These are phyloP conservation scores for Phyllotis vaccarum DNA, from an alignment of 2,797 vertebrate genomes.

Conservation along the genomic window DNA sequence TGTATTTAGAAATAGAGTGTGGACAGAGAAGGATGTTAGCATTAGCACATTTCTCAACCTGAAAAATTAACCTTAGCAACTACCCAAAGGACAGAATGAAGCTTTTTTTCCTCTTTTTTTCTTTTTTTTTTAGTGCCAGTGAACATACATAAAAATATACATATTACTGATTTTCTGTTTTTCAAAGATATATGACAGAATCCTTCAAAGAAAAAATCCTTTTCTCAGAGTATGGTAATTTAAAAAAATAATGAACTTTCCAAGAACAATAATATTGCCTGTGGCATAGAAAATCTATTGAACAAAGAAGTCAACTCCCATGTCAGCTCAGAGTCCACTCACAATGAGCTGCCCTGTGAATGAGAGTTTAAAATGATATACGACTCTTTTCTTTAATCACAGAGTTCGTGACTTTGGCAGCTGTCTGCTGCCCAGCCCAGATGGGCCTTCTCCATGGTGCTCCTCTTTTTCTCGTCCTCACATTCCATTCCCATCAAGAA, in stretches of 20 bases:
- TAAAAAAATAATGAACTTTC: constrained; percentile 63
- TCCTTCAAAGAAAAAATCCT: constrained; percentile 65
- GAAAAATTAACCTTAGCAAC: constrained; percentile 69
- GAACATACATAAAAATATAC: constrained; percentile 80
- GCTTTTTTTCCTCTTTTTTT: neutral
- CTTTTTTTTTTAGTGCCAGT: constrained; percentile 50
- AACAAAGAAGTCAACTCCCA: constrained; percentile 47
- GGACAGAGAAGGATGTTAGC: constrained; percentile 67
- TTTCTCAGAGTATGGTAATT: constrained; percentile 41
- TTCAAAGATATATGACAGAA: constrained; percentile 71
- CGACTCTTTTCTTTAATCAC: neutral
- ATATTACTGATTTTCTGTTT: constrained; percentile 55
- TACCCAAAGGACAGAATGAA: constrained; percentile 75
- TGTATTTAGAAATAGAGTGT: constrained; percentile 73
- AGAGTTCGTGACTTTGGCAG: neutral
- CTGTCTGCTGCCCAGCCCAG: neutral
- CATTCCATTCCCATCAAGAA: neutral
- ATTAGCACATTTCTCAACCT: constrained; percentile 76
- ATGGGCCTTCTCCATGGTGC: neutral
- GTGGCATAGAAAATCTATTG: constrained; percentile 54
- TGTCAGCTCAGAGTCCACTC: constrained; percentile 6
- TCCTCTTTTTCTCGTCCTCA: constrained; percentile 49
- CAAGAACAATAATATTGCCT: constrained; percentile 49
- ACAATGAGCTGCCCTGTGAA: neutral
- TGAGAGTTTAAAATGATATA: constrained; percentile 60